Evolutionary conservation across 1,140 invertebrate genomes (phyloP), one percentile per base, ranked within the genome.

Genomic region (Conus ventricosus): DNA sequence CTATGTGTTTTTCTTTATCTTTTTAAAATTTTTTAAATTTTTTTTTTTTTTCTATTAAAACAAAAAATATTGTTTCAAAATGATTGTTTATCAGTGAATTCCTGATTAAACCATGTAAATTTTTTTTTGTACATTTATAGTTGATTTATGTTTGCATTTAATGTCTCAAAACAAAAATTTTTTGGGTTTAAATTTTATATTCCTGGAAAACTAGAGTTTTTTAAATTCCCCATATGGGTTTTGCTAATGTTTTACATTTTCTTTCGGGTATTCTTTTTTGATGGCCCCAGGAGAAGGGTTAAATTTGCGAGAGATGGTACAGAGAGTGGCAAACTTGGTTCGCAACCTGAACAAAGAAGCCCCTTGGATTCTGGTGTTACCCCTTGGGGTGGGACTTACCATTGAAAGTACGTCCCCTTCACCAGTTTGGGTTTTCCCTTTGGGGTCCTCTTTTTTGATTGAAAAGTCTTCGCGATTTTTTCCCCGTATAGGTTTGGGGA

Each of bases 221-320:
- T 1, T 39, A 39, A 39, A 39, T 3, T 39, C 39, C 3, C 39
- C 39, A 39, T 39, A 39, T 39, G 0, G 3, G 39, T 39, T 39
- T 39, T 39, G 39, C 39, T 39, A 39, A 39, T 39, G 39, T 39
- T 39, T 1, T 0, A 39, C 0, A 39, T 39, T 78, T 55, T 80
- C 13, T 89, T 89, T n/a, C 83, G 90, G 93, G 51, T 94, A 93
- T 93, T 99, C 85, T 96, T 99, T 54, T 99, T 99, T 95, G 98
- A 99, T 99, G 0, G 99, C 99, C 95, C 97, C 97, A 27, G 97
- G 97, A 4, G 99, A 99, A 96, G 99, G 99, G 0, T 99, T 99
- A 93, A 99, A 99, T 96, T 96, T 99, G 88, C 96, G 98, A 84
- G 99, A 89, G 99, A 99, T 96, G 99, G 15, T 99, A 98, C 92